These are phyloP conservation scores for Cephalopholis sonnerati DNA, from an alignment of 2,113 vertebrate genomes.

Conservation along the genomic window DNA sequence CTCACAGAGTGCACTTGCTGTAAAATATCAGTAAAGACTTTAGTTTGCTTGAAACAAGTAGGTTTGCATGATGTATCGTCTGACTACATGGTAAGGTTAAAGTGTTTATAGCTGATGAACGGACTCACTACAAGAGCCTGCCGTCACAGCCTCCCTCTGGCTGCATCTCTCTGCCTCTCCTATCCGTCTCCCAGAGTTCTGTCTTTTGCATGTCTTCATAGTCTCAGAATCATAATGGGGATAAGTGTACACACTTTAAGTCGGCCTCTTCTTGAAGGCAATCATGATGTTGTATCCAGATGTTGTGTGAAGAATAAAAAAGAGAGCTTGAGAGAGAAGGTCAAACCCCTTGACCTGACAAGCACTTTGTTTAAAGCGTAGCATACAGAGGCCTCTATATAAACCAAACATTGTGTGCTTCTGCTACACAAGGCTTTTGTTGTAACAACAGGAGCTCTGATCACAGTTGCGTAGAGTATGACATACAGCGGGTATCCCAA, in stretches of 20 bases:
- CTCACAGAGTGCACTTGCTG: neutral
- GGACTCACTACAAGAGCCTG: too few species aligned
- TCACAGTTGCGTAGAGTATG: neutral
- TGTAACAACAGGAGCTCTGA: neutral
- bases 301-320: neutral
- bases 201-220: neutral
- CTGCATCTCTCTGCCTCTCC: neutral
- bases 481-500: neutral
- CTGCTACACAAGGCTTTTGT: neutral
- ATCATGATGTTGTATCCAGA: neutral
- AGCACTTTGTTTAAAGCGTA: neutral
- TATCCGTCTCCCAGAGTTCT: neutral
- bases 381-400: neutral
- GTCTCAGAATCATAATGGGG: too few species aligned
- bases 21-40: neutral
- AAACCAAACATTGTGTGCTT: neutral
- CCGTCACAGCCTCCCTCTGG: neutral
- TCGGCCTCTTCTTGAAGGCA: neutral
- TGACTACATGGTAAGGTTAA: too few species aligned
- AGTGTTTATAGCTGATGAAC: neutral
- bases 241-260: neutral
- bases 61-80: neutral
- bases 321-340: neutral
- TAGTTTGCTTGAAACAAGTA: neutral
- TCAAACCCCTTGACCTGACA: neutral